Evolutionary conservation across 1,140 invertebrate species (phyloP), one percentile per base, ranked within the genome.

Genomic region (Subanguina moxae): DNA sequence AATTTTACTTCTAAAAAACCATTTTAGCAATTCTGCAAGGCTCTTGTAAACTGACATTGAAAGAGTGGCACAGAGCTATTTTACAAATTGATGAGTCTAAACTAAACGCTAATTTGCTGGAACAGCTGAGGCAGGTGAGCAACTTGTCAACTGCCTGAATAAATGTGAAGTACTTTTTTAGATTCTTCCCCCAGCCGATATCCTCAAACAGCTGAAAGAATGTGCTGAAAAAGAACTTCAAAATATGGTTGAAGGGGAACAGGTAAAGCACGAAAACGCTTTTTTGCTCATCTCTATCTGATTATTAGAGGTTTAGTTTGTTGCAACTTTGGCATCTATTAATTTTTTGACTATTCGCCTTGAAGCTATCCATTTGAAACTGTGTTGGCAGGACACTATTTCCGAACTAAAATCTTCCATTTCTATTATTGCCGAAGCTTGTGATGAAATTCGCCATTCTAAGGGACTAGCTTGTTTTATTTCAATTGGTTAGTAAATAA

Each of bases 21-120:
- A 48, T 57, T 78, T 67, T 70, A 74, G 72, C 70, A 38, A 74
- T 74, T 57, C 32, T 74, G 9, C 69, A 71, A 73, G 69, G 73
- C 15, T 77, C 75, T 0, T 69, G 72, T 19, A 76, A 73, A 48
- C 17, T 74, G 45, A 71, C 32, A 28, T 73, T 64, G 19, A 56
- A 67, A 59, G 66, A 43, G 57, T 74, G 76, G 46, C 65, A 76
- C 19, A 45, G 17, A n/a, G 72, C 72, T 15, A 17, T 74, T 17
- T 27, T 77, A 27, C 25, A 64, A 38, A n/a, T 74, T 19, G 76
- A 74, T 48, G 74, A 76, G 23, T 19, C 28, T 9, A 27, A 64
- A 9, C 42, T 74, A 28, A 52, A 64, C 25, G 32, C 75, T 19
- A 48, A 64, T 21, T 57, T 74, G 19, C 5, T 74, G 13, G 69